Evolutionary conservation across 2,888 invertebrate genomes (phyloP), one percentile per base, ranked within the genome.

Genomic region (Amiota minor): DNA sequence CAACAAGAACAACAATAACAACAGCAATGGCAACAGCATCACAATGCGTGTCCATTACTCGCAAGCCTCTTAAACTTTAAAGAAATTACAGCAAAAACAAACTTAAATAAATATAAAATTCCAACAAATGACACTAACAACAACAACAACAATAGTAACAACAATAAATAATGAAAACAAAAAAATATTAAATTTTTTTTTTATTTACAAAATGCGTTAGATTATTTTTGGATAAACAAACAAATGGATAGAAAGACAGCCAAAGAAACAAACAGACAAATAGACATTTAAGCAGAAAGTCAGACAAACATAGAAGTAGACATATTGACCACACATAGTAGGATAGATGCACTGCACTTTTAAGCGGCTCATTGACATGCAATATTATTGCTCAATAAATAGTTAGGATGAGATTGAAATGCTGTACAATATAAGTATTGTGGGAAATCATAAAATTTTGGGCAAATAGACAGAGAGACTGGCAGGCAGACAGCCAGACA

Each of bases 1-100:
- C 79, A 35, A 46, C 70, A 56, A 35, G 59, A 70, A 70, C 70
- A 73, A 47, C 70, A 53, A 45, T 74, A 73, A 47, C 70, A 55
- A 76, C 77, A 76, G 80, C 73, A 73, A 45, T 20, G 50, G 18
- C 16, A 61, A n/a, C 65, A 49, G 65, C 47, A 23, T 46, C 47
- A 50, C 53, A 16, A 45, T 45, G 35, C 14, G n/a, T 53, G n/a
- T n/a, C 53, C 35, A 35, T 35, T 8, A 35, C 4, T 35, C 35
- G 35, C 6, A 35, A 35, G 4, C 35, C 4, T 35, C 35, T 35
- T 35, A 35, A 2, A 35, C 35, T 35, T 35, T 35, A 35, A 6
- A 35, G 35, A 35, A 35, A 35, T 35, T 35, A 35, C 35, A 35
- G 6, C 6, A 6, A 35, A 35, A 35, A 35, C 6, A 35, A 35